Conservation (phyloP, 2,888 invertebrate species). For the Hydriomena furcata region DNA sequence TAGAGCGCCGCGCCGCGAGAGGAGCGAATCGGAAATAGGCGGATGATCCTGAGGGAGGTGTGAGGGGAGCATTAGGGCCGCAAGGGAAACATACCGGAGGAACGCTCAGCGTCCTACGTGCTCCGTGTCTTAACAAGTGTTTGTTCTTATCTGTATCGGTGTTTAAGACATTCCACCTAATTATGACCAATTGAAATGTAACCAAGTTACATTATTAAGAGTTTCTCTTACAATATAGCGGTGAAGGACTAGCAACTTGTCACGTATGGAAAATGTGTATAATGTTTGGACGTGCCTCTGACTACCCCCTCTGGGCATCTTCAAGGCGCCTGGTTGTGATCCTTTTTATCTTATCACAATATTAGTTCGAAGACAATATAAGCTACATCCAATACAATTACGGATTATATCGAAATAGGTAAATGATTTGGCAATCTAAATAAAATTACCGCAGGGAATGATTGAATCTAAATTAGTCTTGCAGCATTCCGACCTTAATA, state of each 20-base stretch:
- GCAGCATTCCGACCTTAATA: slow-evolving; percentile 20
- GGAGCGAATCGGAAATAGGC: slow-evolving; percentile 57
- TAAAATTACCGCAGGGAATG: slow-evolving; percentile 18
- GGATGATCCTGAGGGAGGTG: slow-evolving; percentile 61
- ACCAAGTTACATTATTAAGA: not conserved
- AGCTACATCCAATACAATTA: slow-evolving; percentile 8
- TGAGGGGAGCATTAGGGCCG: slow-evolving; percentile 57
- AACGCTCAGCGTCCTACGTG: slow-evolving; percentile 37
- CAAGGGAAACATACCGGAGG: slow-evolving; percentile 48
- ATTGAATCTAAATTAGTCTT: slow-evolving; percentile 23
- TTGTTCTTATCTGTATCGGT: slow-evolving; percentile 27
- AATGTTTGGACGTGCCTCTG: too few relatives aligned
- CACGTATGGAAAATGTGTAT: too few relatives aligned
- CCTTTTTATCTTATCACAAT: too few relatives aligned
- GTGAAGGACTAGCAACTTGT: too few relatives aligned
- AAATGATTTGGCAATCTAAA: slow-evolving; percentile 18
- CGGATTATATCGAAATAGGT: slow-evolving; percentile 10
- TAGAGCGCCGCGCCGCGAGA: slow-evolving; percentile 52
- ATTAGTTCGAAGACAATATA: too few relatives aligned
- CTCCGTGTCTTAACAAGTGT: slow-evolving; percentile 36
- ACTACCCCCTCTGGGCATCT: too few relatives aligned
- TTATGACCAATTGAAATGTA: slow-evolving; percentile 10
- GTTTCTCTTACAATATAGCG: not conserved
- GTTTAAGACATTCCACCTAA: slow-evolving; percentile 21
- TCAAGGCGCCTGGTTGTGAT: too few relatives aligned